phyloP scores from a whole-genome alignment of 2,797 vertebrate genomes.

The Lepus townsendii region DNA sequence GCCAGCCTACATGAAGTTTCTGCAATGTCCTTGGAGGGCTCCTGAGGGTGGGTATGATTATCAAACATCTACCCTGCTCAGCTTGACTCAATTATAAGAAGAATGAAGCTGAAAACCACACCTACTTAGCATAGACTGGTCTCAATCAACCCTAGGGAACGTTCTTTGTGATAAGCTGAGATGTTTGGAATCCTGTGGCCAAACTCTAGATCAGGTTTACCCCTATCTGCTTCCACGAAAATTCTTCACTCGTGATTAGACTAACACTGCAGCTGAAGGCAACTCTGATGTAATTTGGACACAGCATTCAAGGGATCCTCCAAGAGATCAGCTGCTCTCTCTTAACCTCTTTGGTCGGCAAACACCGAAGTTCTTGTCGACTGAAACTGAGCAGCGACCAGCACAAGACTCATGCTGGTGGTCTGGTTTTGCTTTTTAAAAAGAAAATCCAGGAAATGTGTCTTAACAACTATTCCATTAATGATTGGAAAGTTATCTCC shows the following conservation, averaged over 20 bases:
- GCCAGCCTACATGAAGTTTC: background rate
- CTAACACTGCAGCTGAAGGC: background rate
- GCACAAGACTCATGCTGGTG: background rate
- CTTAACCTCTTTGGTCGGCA: background rate
- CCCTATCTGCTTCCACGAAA: background rate
- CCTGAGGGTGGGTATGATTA: background rate
- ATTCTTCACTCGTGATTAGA: background rate
- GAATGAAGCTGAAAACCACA: background rate
- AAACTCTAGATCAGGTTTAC: background rate
- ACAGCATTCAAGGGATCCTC: background rate
- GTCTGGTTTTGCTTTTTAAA: background rate
- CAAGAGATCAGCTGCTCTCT: background rate
- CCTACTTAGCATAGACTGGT: background rate
- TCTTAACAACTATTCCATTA: background rate
- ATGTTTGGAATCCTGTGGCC: background rate
- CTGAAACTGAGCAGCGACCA: background rate
- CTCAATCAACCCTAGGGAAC: background rate
- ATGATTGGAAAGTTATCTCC: background rate
- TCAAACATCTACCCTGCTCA: background rate
- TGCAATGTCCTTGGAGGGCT: background rate
- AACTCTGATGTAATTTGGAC: background rate
- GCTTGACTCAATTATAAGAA: conserved; percentile 15
- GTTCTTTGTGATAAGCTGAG: background rate
- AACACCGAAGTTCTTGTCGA: background rate
- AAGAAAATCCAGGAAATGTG: conserved; percentile 21